Conservation (phyloP, 2,113 vertebrate species). For the Apodemus speciosus region DNA sequence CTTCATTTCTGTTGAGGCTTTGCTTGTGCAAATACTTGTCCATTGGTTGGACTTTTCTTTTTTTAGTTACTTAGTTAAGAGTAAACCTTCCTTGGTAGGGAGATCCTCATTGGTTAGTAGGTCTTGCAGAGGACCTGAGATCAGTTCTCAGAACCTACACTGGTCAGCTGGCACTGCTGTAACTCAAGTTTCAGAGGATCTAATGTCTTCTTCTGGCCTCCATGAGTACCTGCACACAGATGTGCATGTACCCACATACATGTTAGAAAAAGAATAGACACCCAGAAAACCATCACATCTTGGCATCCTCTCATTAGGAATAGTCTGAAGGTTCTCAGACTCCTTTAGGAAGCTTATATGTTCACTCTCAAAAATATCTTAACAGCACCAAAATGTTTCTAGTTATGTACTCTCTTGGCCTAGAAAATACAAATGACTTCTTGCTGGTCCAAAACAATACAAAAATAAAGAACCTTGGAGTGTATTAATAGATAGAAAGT, state of each 20-base stretch:
- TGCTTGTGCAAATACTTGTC: background rate
- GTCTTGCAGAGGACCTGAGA: background rate
- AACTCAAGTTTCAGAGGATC: background rate
- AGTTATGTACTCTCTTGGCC: background rate
- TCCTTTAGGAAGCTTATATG: background rate
- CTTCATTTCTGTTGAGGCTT: background rate
- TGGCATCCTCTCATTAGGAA: accelerated
- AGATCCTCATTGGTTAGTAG: background rate
- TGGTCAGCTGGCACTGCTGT: background rate
- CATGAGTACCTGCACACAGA: background rate
- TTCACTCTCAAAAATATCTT: background rate
- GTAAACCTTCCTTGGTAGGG: background rate
- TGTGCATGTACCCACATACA: background rate
- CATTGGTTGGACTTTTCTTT: background rate
- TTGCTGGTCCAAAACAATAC: background rate
- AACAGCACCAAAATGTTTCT: background rate
- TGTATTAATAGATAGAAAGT: background rate
- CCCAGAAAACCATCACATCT: accelerated
- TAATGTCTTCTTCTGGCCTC: no score
- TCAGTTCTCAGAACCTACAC: background rate
- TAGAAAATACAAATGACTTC: background rate
- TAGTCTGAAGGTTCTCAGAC: background rate
- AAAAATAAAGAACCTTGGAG: background rate
- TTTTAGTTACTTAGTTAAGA: background rate
- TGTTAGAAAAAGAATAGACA: background rate